Conservation (phyloP, 1,140 invertebrate genomes). For the Lasioglossum baleicum region DNA sequence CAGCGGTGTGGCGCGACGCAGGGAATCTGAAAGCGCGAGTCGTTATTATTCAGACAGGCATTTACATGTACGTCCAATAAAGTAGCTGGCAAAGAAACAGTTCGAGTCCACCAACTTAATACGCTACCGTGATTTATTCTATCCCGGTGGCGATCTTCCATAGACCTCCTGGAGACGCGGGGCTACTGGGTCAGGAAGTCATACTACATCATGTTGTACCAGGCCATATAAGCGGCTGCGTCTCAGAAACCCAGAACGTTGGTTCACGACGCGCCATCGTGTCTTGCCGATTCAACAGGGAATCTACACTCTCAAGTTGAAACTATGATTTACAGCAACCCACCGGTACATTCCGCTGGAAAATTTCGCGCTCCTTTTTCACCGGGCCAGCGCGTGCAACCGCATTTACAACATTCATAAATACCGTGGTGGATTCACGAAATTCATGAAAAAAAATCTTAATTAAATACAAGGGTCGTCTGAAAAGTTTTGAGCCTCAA, state of each 20-base stretch:
- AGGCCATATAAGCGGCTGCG: slow-evolving; percentile 6
- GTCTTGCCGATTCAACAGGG: background rate
- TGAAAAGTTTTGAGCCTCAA: too few relatives aligned
- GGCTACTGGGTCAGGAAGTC: slow-evolving; percentile 60
- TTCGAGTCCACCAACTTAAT: slow-evolving; percentile 13
- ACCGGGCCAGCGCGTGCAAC: background rate
- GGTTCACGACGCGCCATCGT: slow-evolving; percentile 12
- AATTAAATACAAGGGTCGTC: too few relatives aligned
- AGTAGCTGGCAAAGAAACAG: slow-evolving; percentile 11
- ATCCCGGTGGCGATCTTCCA: slow-evolving; percentile 13
- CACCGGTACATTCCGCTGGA: background rate
- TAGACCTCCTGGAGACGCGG: slow-evolving; percentile 31
- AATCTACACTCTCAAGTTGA: background rate
- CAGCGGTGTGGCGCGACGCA: too few relatives aligned
- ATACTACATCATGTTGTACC: slow-evolving; percentile 23
- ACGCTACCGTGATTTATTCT: background rate
- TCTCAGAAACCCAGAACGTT: slow-evolving; percentile 32
- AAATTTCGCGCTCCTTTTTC: background rate
- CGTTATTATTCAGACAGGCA: slow-evolving; percentile 4
- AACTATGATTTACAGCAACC: slow-evolving; percentile 7
- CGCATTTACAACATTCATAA: too few relatives aligned
- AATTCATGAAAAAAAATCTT: too few relatives aligned
- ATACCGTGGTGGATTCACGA: too few relatives aligned
- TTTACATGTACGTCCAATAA: slow-evolving; percentile 9
- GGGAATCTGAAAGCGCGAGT: background rate